Percentiles rank a stretch among this genome's conserved stretches.
phyloP scores from a whole-genome alignment of 1,140 invertebrate genomes.

The Zaprionus kolodkinae region DNA sequence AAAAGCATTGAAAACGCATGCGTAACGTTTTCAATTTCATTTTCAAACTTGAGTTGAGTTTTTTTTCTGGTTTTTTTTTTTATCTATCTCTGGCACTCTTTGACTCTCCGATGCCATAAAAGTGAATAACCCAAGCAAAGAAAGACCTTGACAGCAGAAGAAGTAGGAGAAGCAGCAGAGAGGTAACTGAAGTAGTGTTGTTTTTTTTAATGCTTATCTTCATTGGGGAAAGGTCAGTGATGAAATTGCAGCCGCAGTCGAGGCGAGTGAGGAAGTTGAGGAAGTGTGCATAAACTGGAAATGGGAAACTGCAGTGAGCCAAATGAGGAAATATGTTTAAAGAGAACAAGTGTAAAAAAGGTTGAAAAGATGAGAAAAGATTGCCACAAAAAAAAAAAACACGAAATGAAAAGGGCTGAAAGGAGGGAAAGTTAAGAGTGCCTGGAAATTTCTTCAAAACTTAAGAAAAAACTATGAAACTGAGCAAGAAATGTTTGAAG shows the following conservation, averaged over 20 bases:
- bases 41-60: conserved; percentile 34
- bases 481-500: too few relatives aligned
- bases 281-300: neutral
- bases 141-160: conserved; percentile 49
- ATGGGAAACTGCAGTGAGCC: neutral
- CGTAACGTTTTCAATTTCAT: conserved; percentile 82
- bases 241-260: conserved; percentile 3
- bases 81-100: conserved; percentile 20
- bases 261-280: neutral
- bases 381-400: too few relatives aligned
- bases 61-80: conserved; percentile 29
- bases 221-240: conserved; percentile 26
- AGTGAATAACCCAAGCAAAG: conserved; percentile 49
- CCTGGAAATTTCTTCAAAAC: too few relatives aligned
- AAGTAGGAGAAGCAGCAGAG: neutral
- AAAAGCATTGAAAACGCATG: conserved; percentile 67
- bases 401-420: too few relatives aligned
- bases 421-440: too few relatives aligned
- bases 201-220: neutral
- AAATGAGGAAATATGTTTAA: neutral
- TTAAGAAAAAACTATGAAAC: too few relatives aligned
- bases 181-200: neutral
- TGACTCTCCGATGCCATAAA: conserved; percentile 43
- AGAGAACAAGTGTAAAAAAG: too few relatives aligned
- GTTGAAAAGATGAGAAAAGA: too few relatives aligned